Conservation (phyloP, 2,797 vertebrate species). For the Channallabes apus region DNA sequence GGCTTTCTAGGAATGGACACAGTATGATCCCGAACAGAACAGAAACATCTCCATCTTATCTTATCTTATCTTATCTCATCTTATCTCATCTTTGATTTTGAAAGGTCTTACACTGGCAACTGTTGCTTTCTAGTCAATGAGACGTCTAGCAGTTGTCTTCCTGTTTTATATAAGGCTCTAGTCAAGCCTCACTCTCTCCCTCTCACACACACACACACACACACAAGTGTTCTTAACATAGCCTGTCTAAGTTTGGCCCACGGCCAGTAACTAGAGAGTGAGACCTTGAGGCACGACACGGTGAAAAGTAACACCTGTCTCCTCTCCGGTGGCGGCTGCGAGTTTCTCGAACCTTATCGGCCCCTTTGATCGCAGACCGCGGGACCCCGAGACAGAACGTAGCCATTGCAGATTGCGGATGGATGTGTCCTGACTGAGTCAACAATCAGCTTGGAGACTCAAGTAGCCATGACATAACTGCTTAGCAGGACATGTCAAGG, state of each 20-base stretch:
- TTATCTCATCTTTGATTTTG: background rate
- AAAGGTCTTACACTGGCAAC: no score
- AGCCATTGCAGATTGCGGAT: background rate
- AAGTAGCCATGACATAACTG: conserved; percentile 69
- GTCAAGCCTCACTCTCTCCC: conserved; percentile 14
- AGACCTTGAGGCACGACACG: conserved; percentile 44
- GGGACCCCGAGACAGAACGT: background rate
- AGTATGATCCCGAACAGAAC: background rate
- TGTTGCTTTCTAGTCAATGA: background rate
- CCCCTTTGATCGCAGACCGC: conserved; percentile 9
- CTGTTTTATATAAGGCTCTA: conserved; percentile 34
- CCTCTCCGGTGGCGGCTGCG: conserved; percentile 26
- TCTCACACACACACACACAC: no score
- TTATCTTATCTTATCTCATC: background rate
- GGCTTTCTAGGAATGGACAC: background rate
- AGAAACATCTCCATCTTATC: background rate
- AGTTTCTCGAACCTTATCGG: conserved; percentile 21
- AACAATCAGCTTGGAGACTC: conserved; percentile 55
- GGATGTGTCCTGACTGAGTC: conserved; percentile 37
- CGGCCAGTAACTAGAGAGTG: conserved; percentile 53
- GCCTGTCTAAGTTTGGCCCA: conserved; percentile 42
- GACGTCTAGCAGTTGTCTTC: background rate
- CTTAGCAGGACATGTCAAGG: conserved; percentile 43
- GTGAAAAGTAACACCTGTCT: conserved; percentile 49
- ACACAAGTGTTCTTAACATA: conserved; percentile 36